Evolutionary conservation across 2,113 vertebrate species (phyloP).

Genomic region (Pholis gunnellus): DNA sequence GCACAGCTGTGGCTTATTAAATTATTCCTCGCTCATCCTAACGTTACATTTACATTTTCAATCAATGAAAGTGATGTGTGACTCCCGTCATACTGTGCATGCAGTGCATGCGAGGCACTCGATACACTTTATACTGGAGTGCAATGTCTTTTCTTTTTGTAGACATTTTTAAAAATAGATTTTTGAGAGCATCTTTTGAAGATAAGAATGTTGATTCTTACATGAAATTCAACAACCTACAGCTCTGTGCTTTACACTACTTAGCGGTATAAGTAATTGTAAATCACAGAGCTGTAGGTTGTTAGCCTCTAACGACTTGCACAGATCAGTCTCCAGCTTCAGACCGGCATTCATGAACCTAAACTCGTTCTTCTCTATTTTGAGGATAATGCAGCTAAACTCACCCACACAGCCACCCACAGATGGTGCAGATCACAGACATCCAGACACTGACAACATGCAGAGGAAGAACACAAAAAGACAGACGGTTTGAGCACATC

Average conservation of each 20-base stretch:
- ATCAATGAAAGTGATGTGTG: not conserved
- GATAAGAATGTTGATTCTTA: not conserved
- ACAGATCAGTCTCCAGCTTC: conserved; percentile 17
- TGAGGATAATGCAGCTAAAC: conserved; percentile 31
- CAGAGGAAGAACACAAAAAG: conserved; percentile 23
- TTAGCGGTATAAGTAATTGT: not conserved
- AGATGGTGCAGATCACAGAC: conserved; percentile 15
- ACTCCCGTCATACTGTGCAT: not conserved
- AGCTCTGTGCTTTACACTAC: no score
- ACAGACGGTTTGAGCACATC: conserved; percentile 3
- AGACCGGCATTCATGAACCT: conserved; percentile 31
- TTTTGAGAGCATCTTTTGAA: not conserved
- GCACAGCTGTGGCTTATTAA: no score
- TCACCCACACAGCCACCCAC: conserved; percentile 51
- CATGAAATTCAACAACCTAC: no score
- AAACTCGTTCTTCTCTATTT: conserved; percentile 36
- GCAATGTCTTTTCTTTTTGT: not conserved
- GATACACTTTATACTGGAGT: not conserved
- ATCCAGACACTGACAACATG: conserved; percentile 4
- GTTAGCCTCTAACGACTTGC: not conserved
- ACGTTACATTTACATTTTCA: not conserved
- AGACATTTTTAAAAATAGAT: not conserved
- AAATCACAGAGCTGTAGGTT: not conserved
- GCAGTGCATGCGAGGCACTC: not conserved
- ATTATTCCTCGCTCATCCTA: no score